Evolutionary conservation across 2,888 invertebrate genomes (phyloP), one percentile per base, ranked within the genome.

Genomic region (Pollenia labialis): DNA sequence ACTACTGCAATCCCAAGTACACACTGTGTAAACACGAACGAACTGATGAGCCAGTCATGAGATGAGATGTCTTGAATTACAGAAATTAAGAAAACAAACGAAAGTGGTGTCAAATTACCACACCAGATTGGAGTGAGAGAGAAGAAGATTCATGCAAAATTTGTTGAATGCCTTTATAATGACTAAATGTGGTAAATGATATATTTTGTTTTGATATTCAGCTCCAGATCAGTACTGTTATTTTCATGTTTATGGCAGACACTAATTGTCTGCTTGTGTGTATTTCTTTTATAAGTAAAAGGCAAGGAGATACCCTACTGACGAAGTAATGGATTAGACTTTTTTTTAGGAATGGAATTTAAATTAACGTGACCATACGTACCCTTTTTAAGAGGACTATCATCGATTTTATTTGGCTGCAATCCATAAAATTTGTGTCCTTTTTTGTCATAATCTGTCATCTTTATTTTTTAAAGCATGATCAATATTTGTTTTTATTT

Each of bases 81-180:
- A 52, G 14, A 40, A 54, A 75, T 44, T 18, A 68, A 6, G 32
- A 68, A 79, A 86, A 72, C 77, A 87, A 88, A 88, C 84, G 88
- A 89, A 89, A 88, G 88, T 89, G 87, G 87, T 85, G 81, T 89
- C 89, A 72, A 84, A 88, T 89, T 89, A 86, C 89, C 23, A 40
- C 48, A 54, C 42, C 44, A 16, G 72, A 72, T 44, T 52, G 44
- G 40, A 54, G 68, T 48, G 52, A 74, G 68, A 68, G 66, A 71
- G 18, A 12, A 52, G 52, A 23, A 66, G 54, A 80, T 62, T 80
- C 44, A 50, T 50, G 52, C 23, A 74, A 74, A 85, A 74, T 81
- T 56, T 68, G 50, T 54, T 75, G 58, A 82, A 82, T 81, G 64
- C 54, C 56, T 84, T 76, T 14, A 40, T 18, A 60, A 81, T 81